Evolutionary conservation across 2,113 vertebrate genomes (phyloP), one percentile per base, ranked within the genome.

Genomic region (Xiphophorus maculatus): DNA sequence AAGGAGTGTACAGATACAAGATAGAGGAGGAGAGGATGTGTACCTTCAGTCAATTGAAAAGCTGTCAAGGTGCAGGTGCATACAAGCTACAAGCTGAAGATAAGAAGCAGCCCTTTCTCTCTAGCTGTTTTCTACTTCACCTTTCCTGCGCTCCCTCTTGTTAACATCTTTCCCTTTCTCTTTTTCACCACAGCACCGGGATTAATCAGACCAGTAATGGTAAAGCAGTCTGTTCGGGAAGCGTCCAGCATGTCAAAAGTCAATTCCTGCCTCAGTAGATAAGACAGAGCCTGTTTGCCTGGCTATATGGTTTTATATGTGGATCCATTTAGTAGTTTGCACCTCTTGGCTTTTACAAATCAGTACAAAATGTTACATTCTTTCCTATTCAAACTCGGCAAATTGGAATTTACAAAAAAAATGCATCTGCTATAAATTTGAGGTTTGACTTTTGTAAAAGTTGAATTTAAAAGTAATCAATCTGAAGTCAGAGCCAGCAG

Each of bases 1-100:
- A 87, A 84, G 74, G 76, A 75, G 81, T 77, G 79, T 63, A 84
- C 71, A 86, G 85, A 89, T 88, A 88, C 79, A 84, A 89, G 85
- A 88, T 90, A 87, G 84, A 30, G 40, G 54, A 82, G 82, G 75
- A 79, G 76, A 86, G 90, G 77, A 89, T 86, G 75, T 87, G 80
- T 83, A 78, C 87, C 87, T 86, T 87, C 80, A 91, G 90, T 93
- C 92, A 92, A 92, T 93, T 91, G 92, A 93, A 92, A 91, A 93
- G 78, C 92, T 94, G 92, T 94, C 92, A 91, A 89, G 85, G 82
- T 69, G 84, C 85, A 78, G 87, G 85, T 85, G 82, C 87, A 86
- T 90, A 89, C 86, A 90, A 91, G 90, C 88, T 90, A 89, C 83
- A 85, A 87, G 66, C 82, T 60, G 63, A 44, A 93, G 93, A 94